These are phyloP conservation scores for Philonicus albiceps DNA, from an alignment of 2,888 invertebrate genomes.

Conservation along the genomic window DNA sequence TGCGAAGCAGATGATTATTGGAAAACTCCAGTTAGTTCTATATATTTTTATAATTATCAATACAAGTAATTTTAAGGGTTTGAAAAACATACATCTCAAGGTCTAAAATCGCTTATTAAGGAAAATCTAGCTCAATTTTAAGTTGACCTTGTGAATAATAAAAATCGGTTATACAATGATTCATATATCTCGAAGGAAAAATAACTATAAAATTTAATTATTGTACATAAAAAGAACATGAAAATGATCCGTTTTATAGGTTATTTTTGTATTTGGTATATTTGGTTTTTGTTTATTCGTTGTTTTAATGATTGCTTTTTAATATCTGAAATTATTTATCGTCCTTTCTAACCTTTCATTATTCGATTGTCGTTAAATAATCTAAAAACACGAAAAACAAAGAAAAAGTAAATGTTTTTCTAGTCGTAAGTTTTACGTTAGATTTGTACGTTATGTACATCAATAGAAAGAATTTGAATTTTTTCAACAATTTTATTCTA, in stretches of 20 bases:
- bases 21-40: not conserved
- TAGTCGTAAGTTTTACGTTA: too few relatives aligned
- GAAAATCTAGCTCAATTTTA: not conserved
- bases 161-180: not conserved
- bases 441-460: too few relatives aligned
- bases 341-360: too few relatives aligned
- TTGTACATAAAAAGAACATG: not conserved
- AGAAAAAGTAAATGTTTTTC: too few relatives aligned
- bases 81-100: not conserved
- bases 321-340: not conserved
- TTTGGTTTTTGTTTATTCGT: not conserved
- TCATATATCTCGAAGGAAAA: not conserved
- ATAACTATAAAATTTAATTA: not conserved
- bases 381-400: too few relatives aligned
- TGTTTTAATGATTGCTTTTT: not conserved
- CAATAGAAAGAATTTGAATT: too few relatives aligned
- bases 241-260: not conserved
- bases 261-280: not conserved
- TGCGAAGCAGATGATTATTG: not conserved
- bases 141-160: not conserved
- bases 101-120: not conserved
- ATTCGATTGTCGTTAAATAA: too few relatives aligned
- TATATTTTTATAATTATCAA: not conserved
- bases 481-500: too few relatives aligned
- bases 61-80: not conserved